Evolutionary conservation across 2,888 invertebrate species (phyloP).

Genomic region (Ommatoiulus sabulosus): DNA sequence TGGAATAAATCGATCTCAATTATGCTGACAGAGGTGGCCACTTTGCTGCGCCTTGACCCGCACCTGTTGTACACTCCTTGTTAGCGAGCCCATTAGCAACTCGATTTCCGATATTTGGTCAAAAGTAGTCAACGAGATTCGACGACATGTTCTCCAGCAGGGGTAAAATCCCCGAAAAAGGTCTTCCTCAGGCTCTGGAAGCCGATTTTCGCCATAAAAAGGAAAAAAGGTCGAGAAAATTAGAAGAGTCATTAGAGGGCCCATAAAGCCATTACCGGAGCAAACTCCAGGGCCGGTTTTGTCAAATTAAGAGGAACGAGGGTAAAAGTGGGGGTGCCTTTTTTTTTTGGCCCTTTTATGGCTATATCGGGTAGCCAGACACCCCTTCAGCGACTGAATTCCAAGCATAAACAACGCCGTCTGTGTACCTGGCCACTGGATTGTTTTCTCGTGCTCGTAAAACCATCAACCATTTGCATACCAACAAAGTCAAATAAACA

Average conservation of each 20-base stretch:
- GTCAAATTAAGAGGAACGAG: not conserved
- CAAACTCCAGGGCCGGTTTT: conserved; percentile 38
- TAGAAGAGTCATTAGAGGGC: conserved; percentile 19
- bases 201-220: no score
- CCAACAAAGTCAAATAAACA: conserved; percentile 52
- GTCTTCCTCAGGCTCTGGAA: no score
- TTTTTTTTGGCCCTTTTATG: not conserved
- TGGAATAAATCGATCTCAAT: no score
- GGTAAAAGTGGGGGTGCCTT: not conserved
- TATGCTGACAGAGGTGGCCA: no score
- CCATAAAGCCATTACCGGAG: conserved; percentile 38
- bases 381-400: conserved; percentile 45
- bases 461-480: conserved; percentile 52
- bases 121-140: no score
- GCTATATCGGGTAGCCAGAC: not conserved
- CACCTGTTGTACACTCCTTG: no score
- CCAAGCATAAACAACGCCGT: conserved; percentile 33
- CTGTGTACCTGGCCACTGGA: not conserved
- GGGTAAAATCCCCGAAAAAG: no score
- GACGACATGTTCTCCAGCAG: no score
- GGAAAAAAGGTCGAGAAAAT: not conserved
- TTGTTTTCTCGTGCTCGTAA: conserved; percentile 52
- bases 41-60: no score
- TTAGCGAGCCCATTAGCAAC: no score
- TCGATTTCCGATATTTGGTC: no score